Percentiles rank a stretch among this genome's conserved stretches.
Conservation (phyloP, 1,140 invertebrate genomes). For the Temnothorax curvispinosus region DNA sequence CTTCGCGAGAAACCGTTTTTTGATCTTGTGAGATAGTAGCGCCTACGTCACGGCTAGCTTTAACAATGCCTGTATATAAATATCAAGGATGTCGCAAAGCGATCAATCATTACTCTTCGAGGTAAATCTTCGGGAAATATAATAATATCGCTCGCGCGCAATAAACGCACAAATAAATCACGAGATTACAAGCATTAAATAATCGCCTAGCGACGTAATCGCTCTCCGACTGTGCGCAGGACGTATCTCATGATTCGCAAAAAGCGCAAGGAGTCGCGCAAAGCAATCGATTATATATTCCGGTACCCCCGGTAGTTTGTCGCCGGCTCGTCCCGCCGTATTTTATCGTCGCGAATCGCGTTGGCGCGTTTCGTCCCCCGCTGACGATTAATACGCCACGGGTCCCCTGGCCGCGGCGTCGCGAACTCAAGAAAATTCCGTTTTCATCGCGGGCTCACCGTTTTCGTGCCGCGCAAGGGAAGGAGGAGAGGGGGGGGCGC, state of each 20-base stretch:
- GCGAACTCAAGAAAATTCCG: slow-evolving; percentile 58
- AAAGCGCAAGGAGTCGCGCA: slow-evolving; percentile 25
- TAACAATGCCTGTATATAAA: slow-evolving; percentile 23
- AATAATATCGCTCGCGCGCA: slow-evolving; percentile 27
- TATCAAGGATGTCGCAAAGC: slow-evolving; percentile 27
- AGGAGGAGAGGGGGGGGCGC: neutral
- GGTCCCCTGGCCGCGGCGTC: neutral
- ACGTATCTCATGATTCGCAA: slow-evolving; percentile 5
- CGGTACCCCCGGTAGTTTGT: slow-evolving; percentile 32
- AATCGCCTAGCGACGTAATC: slow-evolving; percentile 40
- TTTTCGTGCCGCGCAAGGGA: neutral
- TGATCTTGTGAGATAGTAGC: neutral
- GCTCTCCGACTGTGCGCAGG: slow-evolving; percentile 6
- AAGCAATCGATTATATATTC: slow-evolving; percentile 49
- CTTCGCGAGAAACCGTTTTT: slow-evolving; percentile 10
- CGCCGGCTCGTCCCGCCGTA: slow-evolving; percentile 47
- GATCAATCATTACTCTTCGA: slow-evolving; percentile 32
- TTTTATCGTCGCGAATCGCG: slow-evolving; percentile 33
- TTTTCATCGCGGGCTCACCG: slow-evolving; percentile 54
- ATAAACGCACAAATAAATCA: slow-evolving; percentile 30
- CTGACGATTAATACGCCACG: slow-evolving; percentile 32
- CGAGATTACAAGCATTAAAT: slow-evolving; percentile 43
- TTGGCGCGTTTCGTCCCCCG: neutral
- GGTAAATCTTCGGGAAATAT: slow-evolving; percentile 17
- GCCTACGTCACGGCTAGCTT: neutral